phyloP scores from a whole-genome alignment of 2,797 vertebrate genomes.

The Glossophaga mutica region DNA sequence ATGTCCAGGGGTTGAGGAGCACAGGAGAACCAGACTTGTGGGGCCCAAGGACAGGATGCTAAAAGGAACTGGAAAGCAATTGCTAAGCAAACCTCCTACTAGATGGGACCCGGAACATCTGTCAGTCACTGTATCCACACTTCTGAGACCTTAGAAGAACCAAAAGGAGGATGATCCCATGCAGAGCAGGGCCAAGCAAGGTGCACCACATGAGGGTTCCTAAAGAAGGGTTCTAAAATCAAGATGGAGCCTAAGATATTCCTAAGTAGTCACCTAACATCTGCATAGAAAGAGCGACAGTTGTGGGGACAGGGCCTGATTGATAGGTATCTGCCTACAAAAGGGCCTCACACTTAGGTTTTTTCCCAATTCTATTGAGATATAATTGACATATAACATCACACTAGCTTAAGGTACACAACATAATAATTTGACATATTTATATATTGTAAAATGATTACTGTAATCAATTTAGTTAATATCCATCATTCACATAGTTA shows the following conservation, averaged over 20 bases:
- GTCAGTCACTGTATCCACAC: not conserved
- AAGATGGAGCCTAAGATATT: not conserved
- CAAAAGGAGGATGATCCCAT: not conserved
- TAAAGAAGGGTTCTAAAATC: not conserved
- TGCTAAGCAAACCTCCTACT: not conserved
- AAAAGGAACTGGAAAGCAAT: not conserved
- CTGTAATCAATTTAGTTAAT: not conserved
- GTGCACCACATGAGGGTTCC: not conserved
- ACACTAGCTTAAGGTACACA: not conserved
- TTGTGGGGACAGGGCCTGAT: not conserved
- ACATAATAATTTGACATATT: not conserved
- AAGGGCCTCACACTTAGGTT: not conserved
- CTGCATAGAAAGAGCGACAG: not conserved
- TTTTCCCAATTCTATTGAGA: not conserved
- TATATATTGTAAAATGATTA: not conserved
- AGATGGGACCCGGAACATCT: not conserved
- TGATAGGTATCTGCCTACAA: not conserved
- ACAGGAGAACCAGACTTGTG: not conserved
- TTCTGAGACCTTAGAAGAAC: not conserved
- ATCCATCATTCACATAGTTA: not conserved
- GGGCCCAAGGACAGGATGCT: not conserved
- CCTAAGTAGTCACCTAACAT: not conserved
- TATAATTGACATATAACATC: not conserved
- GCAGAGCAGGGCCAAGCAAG: not conserved
- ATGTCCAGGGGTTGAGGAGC: not conserved